Base-by-base conservation (phyloP, 2,797 vertebrate genomes). In the Siniperca undulata region DNA sequence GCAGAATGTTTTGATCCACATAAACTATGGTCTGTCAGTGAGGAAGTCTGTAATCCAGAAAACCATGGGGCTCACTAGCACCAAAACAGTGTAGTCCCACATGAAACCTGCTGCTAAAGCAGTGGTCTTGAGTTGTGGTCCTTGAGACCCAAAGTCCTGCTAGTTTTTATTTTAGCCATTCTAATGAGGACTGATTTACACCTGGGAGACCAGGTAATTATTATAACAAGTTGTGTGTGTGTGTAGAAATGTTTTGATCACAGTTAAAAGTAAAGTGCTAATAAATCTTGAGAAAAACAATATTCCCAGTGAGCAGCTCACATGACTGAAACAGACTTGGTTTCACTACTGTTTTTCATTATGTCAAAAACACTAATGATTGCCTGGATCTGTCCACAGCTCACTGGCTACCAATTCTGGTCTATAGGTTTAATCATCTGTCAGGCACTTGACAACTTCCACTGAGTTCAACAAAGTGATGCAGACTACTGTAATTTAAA, bases 271-370 rank as follows among this genome's bases (percentile, higher is more conserved):
- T 74, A 46, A 88, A 85, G 19, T 61, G 46, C 68, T 82, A 81
- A 84, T 88, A 86, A 87, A 86, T 88, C 78, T 78, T 17, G 1
- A 86, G 20, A 27, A 79, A 67, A 87, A 68, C 30, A 72, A 59
- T 80, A 84, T 87, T 87, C 62, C 61, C 55, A 74, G 53, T 64
- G 83, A 86, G 64, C 66, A 69, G 55, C 64, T 78, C 50, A 20
- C 22, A 68, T 56, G 64, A 81, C 70, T 89, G 68, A 81, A 81
- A 72, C 42, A 44, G 80, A 78, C 71, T 74, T 68, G 12, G 55
- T 73, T 87, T 71, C 60, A 38, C 78, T 79, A 68, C 83, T 88
- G 89, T 73, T 90, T 92, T 71, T 86, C 71, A 83, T 92, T 86
- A 88, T 65, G 64, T 86, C 48, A 84, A 70, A 84, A 84, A 80